phyloP scores from a whole-genome alignment of 2,113 vertebrate genomes.

The Ifrita kowaldi region DNA sequence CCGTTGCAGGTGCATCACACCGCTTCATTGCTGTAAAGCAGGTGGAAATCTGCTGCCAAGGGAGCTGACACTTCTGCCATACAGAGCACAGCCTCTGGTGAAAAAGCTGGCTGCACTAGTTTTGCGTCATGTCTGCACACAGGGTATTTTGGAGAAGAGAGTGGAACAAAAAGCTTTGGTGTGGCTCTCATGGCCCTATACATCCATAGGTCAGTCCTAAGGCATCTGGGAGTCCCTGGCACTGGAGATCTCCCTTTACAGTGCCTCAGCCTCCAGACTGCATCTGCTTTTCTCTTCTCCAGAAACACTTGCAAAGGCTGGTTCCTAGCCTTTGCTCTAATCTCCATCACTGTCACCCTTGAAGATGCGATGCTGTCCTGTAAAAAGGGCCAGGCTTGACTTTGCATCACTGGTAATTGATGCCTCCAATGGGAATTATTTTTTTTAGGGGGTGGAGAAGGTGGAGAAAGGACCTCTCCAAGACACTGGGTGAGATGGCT shows the following conservation, averaged over 20 bases:
- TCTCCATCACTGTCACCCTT: neutral
- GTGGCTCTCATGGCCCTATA: neutral
- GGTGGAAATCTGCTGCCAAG: neutral
- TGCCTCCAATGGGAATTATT: neutral
- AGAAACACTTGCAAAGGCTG: neutral
- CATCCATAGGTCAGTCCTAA: neutral
- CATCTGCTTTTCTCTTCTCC: neutral
- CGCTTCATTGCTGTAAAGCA: neutral
- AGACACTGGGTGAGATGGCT: neutral
- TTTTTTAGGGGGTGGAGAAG: neutral
- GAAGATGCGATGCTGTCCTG: neutral
- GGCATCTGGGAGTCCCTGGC: no score
- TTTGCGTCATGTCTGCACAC: neutral
- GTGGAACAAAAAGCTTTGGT: neutral
- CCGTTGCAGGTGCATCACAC: neutral
- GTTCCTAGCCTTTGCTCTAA: neutral
- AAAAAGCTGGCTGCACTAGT: neutral
- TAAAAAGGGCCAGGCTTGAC: neutral
- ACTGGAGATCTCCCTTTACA: fast-evolving
- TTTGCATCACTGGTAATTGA: neutral
- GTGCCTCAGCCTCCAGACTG: neutral
- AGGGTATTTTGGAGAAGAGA: neutral
- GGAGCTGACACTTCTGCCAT: neutral
- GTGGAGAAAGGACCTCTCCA: neutral
- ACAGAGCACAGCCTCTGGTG: neutral